Evolutionary conservation across 2,113 vertebrate species (phyloP), one percentile per base, ranked within the genome.

Genomic region (Gambusia holbrooki): DNA sequence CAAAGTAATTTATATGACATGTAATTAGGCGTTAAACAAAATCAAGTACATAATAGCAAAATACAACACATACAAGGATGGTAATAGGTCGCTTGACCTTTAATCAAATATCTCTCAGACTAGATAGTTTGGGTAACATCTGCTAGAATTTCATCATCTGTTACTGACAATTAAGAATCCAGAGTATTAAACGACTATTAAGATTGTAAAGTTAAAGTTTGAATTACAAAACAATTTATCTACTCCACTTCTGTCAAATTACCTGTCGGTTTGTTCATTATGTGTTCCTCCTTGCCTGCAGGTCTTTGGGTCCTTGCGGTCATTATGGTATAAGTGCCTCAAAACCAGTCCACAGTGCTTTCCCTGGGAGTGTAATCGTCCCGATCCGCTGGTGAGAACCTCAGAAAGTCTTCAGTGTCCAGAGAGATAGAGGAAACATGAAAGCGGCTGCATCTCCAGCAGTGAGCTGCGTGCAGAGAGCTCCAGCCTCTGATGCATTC

Each of bases 221-320:
- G 25, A 25, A 58, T 58, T n/a, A 10, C 9, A 58, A 25, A 58
- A 58, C 51, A 58, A n/a, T 10, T 58, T 25, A 58, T n/a, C 37
- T 37, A 22, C 51, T 12, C 1, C 61, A 32, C 8, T 4, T 0
- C 22, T 48, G 40, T 27, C 14, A 72, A 51, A 17, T 76, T 86
- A 91, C 91, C 89, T 84, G 84, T 62, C 79, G 54, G 69, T 54
- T 1, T 35, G 66, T 35, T 73, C 68, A 63, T 74, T 28, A 69
- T 17, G 69, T 9, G 66, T 65, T 86, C 78, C n/a, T 65, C 73
- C 37, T 27, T 48, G 25, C 66, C 70, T 1, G 40, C 54, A 5
- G 71, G 32, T 76, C 30, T 75, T n/a, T 73, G 68, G 10, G 73
- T 71, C 40, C 45, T 42, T 5, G 75, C 73, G 54, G 84, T 90